Conservation (phyloP, 2,888 invertebrate genomes). For the Perithous albicinctus region DNA sequence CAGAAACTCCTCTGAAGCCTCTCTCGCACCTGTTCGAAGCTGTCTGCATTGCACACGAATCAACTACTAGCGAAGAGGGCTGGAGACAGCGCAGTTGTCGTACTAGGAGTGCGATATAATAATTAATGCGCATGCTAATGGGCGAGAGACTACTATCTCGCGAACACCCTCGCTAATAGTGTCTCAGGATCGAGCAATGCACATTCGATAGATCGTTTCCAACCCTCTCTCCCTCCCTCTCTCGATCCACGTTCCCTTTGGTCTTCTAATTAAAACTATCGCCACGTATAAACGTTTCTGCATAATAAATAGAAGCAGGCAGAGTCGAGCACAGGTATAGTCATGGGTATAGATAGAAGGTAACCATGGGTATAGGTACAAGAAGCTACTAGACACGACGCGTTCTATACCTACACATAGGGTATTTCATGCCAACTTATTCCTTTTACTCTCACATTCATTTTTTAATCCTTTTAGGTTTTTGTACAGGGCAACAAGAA, state of each 20-base stretch:
- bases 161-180: slow-evolving; percentile 64
- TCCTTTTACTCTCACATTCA: neutral
- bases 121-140: slow-evolving; percentile 66
- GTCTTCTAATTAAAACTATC: slow-evolving; percentile 63
- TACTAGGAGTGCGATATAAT: slow-evolving; percentile 42
- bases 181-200: slow-evolving; percentile 48
- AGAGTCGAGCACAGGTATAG: slow-evolving; percentile 17
- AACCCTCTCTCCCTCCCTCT: neutral
- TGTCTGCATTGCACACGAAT: neutral
- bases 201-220: slow-evolving; percentile 54
- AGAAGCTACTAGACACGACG: neutral
- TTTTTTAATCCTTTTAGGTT: neutral
- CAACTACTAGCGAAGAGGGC: neutral
- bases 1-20: neutral
- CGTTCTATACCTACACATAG: neutral
- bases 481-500: no score
- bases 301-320: slow-evolving; percentile 57
- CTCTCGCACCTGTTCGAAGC: slow-evolving; percentile 4
- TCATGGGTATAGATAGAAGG: neutral
- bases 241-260: slow-evolving; percentile 15
- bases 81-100: neutral
- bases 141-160: slow-evolving; percentile 44
- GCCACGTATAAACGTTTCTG: slow-evolving; percentile 62
- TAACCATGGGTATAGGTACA: neutral
- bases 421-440: neutral